These are phyloP conservation scores for Mycalesis mineus DNA, from an alignment of 2,888 invertebrate genomes.

Conservation along the genomic window DNA sequence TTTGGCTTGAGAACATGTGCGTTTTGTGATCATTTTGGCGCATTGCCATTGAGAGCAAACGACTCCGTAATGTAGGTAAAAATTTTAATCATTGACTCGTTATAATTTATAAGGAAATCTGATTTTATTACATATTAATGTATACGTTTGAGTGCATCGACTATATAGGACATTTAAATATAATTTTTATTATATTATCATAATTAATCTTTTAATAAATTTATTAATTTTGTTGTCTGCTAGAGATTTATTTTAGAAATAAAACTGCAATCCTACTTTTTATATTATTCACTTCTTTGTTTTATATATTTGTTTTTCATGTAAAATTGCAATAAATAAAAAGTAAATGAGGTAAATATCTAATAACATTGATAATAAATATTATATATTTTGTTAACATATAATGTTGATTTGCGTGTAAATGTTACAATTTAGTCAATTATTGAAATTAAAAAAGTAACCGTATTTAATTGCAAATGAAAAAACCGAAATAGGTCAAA, in stretches of 20 bases:
- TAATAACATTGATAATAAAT: no score
- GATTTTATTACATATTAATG: not conserved
- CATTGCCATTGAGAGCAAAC: constrained; percentile 58
- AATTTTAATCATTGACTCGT: not conserved
- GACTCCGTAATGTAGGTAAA: constrained; percentile 26
- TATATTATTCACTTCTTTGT: no score
- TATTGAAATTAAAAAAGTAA: not conserved
- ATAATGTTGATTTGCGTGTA: no score
- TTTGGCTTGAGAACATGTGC: constrained; percentile 41
- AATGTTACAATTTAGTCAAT: no score
- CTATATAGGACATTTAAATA: not conserved
- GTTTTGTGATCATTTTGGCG: constrained; percentile 42
- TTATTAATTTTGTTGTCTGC: no score
- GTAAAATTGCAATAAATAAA: no score
- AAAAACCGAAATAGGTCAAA: not conserved
- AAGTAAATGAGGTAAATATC: no score
- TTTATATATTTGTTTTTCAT: no score
- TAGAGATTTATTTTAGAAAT: no score
- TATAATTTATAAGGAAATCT: not conserved
- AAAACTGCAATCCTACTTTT: no score
- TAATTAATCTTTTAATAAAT: no score
- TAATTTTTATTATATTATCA: not conserved
- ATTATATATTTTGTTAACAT: no score
- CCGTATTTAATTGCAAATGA: not conserved
- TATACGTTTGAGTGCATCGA: not conserved